Base-by-base conservation (phyloP, 2,113 vertebrate genomes). In the Pterocles burchelli region DNA sequence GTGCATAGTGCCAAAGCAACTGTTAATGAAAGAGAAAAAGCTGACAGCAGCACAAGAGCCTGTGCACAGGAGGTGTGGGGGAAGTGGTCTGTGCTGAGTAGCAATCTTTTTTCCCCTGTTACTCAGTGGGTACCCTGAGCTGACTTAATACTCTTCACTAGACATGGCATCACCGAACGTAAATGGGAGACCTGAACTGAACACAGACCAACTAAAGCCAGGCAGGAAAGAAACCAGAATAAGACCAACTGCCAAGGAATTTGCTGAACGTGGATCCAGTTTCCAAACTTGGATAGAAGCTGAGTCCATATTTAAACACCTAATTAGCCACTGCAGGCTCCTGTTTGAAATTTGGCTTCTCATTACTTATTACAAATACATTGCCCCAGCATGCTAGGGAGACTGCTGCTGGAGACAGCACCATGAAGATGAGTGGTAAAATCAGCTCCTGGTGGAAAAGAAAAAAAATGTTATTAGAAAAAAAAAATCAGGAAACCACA, bases 281-380 rank as follows among this genome's bases (percentile, higher is more conserved):
- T 88, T 84, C 93, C 75, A 81, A 66, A 77, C 73, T 70, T 70
- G 83, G 51, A 34, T 59, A 78, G 57, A 33, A 84, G 26, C 72
- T 57, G 72, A 89, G 57, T 71, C n/a, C 57, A 5, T 87, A 74
- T 88, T 88, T 89, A 92, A 95, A 78, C 43, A 90, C 20, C 43
- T 90, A 77, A 90, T 95, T 92, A 95, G 38, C 43, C 24, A 49
- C 72, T 63, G 38, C 83, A 86, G 59, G 72, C 43, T 90, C 17
- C 0, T 0, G 55, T 92, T 92, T 78, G 78, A 91, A 86, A 91
- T 87, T 76, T 88, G 63, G 26, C 86, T 55, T 90, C 80, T 88
- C 46, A 22, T 74, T 90, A 36, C 33, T 79, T 93, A 83, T 87
- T 67, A 80, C 62, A 83, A 77, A 85, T 51, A 26, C n/a, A n/a